A percentile compares a stretch with the other conserved stretches of the same genome.
Conservation (phyloP, 2,797 vertebrate species). For the Sorex maritimensis region DNA sequence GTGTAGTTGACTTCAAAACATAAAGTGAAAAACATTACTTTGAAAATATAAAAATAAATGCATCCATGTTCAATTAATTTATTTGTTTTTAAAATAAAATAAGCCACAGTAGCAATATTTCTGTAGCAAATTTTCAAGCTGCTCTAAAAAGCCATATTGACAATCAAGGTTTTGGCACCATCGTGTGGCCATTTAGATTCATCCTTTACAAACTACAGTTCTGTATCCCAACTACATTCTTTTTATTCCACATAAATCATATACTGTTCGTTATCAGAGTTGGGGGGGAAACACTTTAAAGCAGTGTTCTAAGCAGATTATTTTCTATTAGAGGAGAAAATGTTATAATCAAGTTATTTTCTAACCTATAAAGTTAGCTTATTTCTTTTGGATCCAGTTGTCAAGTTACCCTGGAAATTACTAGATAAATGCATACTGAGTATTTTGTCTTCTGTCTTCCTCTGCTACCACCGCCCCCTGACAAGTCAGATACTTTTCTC, state of each 20-base stretch:
- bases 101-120: not conserved
- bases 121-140: not conserved
- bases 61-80: not conserved
- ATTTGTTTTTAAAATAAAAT: conserved; percentile 51
- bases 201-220: not conserved
- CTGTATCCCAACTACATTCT: not conserved
- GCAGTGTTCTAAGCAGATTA: not conserved
- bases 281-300: not conserved
- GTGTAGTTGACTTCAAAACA: not conserved
- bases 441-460: not conserved
- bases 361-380: not conserved
- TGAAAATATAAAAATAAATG: conserved; percentile 31
- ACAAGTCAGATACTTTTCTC: not conserved
- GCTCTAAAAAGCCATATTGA: not conserved
- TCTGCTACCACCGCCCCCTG: not conserved
- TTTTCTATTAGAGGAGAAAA: not conserved
- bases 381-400: not conserved
- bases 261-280: not conserved
- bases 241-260: not conserved
- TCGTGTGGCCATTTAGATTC: conserved; percentile 79
- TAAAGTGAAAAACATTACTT: conserved; percentile 31
- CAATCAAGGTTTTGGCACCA: conserved; percentile 81
- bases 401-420: not conserved
- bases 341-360: not conserved
- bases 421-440: not conserved